Conservation (phyloP, 2,113 vertebrate genomes). For the Malaclemys terrapin region DNA sequence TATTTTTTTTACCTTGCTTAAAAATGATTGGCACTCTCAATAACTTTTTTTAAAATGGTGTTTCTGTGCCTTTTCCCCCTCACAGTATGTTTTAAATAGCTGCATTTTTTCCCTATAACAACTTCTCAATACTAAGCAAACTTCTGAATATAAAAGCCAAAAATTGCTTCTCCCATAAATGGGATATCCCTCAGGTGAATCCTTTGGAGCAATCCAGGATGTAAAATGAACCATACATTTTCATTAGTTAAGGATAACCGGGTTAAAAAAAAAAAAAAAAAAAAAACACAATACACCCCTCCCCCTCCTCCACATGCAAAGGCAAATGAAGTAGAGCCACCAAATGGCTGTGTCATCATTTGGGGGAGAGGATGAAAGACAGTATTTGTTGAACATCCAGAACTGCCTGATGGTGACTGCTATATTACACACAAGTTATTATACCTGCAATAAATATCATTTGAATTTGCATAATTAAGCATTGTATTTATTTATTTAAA, state of each 20-base stretch:
- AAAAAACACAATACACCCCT: too few relatives aligned
- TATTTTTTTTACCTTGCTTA: slow-evolving; percentile 64
- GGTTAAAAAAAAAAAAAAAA: neutral
- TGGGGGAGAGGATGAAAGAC: neutral
- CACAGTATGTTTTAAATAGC: slow-evolving; percentile 49
- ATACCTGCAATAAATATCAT: neutral
- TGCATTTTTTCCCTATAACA: slow-evolving; percentile 54
- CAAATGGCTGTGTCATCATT: neutral
- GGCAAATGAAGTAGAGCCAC: neutral
- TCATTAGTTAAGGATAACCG: neutral
- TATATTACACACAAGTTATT: neutral
- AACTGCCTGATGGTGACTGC: neutral
- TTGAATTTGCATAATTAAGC: neutral
- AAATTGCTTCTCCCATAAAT: slow-evolving; percentile 11
- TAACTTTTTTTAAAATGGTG: slow-evolving; percentile 59
- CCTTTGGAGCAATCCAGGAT: neutral
- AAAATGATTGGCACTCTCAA: slow-evolving; percentile 70
- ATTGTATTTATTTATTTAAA: neutral
- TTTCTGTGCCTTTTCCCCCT: slow-evolving; percentile 49
- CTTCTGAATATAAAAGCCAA: slow-evolving; percentile 10
- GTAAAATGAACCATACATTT: slow-evolving; percentile 9
- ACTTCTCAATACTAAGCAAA: slow-evolving; percentile 9
- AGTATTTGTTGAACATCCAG: neutral
- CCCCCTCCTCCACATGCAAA: neutral
- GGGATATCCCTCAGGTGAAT: neutral